These are phyloP conservation scores for Plestiodon gilberti DNA, from an alignment of 2,113 vertebrate genomes.

Conservation along the genomic window DNA sequence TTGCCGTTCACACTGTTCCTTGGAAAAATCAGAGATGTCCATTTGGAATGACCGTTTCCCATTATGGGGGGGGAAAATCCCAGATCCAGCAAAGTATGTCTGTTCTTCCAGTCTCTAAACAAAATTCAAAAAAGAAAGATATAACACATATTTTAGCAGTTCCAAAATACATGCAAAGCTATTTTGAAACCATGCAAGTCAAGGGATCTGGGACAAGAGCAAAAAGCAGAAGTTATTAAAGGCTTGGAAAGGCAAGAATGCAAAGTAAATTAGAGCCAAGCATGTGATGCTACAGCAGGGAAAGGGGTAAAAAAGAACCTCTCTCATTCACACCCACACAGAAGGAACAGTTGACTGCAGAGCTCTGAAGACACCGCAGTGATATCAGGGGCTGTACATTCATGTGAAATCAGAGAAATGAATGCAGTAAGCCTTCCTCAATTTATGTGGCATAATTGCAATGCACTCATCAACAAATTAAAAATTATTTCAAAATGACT, in stretches of 20 bases:
- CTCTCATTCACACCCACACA: not conserved
- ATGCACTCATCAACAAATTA: not conserved
- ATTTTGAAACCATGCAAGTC: not conserved
- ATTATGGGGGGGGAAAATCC: not conserved
- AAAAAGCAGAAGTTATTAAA: slow-evolving; percentile 14
- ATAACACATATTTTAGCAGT: not conserved
- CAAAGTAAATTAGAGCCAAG: not conserved
- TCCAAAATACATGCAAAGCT: not conserved
- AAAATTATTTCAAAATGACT: not conserved
- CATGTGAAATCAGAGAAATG: not conserved
- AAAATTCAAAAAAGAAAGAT: slow-evolving; percentile 18
- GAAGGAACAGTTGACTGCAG: not conserved
- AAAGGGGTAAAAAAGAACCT: not conserved
- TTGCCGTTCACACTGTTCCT: slow-evolving; percentile 36
- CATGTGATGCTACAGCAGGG: not conserved
- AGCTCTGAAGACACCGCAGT: not conserved
- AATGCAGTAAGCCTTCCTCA: not conserved
- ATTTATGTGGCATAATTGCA: not conserved
- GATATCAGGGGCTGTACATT: not conserved
- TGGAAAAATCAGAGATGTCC: slow-evolving; percentile 5
- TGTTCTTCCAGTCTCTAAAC: slow-evolving; percentile 34
- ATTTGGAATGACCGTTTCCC: slow-evolving; percentile 50
- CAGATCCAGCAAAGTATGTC: not conserved
- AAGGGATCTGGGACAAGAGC: not conserved
- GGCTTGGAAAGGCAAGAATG: not conserved